Evolutionary conservation across 1,140 invertebrate species (phyloP).

Genomic region (Hestina assimilis): DNA sequence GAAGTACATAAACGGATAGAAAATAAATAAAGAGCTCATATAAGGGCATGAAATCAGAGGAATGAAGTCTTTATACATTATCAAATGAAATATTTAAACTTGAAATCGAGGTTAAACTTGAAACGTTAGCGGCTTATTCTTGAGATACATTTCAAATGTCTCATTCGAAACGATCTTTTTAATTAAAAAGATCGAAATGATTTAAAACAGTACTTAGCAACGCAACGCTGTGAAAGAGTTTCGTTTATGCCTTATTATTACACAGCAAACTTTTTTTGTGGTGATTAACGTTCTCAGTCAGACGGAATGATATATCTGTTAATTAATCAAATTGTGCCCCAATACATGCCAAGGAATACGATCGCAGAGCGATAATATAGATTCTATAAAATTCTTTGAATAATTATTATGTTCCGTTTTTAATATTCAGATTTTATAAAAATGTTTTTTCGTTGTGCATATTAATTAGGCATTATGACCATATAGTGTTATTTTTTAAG

Average conservation of each 20-base stretch:
- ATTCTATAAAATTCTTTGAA: too few species aligned
- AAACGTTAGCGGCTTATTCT: neutral
- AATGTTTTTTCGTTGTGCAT: neutral
- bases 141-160: neutral
- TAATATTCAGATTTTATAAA: conserved; percentile 5
- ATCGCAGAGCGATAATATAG: too few species aligned
- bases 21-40: conserved; percentile 22
- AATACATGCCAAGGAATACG: neutral
- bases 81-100: conserved; percentile 28
- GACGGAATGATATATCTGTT: conserved; percentile 24
- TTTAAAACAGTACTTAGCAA: neutral
- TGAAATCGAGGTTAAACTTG: conserved; percentile 13
- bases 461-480: conserved; percentile 4
- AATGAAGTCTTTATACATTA: conserved; percentile 23
- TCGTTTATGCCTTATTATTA: conserved; percentile 1
- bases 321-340: conserved; percentile 24
- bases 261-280: neutral
- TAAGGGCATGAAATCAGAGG: conserved; percentile 30
- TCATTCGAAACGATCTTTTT: neutral
- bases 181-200: neutral
- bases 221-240: neutral
- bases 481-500: too few species aligned
- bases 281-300: conserved; percentile 5
- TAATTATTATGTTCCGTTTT: too few species aligned
- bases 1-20: conserved; percentile 25